Conservation (phyloP, 2,797 vertebrate genomes). For the Lemur catta region DNA sequence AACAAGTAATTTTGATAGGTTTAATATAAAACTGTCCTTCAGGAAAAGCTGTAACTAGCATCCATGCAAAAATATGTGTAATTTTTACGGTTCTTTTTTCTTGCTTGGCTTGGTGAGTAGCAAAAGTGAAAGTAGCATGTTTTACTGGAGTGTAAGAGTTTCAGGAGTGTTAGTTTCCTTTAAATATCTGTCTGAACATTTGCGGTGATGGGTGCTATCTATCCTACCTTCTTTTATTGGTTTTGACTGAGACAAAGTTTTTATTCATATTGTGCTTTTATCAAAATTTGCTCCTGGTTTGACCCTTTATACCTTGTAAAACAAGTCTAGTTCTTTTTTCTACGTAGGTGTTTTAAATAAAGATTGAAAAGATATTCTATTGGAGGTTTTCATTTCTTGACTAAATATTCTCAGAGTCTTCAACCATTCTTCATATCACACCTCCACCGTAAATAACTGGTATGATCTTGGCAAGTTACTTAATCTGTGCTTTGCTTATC, state of each 20-base stretch:
- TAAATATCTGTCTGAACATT: background rate
- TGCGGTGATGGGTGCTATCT: background rate
- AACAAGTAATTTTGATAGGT: background rate
- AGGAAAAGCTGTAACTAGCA: background rate
- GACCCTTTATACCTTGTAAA: background rate
- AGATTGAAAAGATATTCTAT: background rate
- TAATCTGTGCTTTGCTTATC: background rate
- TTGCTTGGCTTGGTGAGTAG: background rate
- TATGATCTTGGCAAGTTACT: background rate
- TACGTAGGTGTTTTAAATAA: background rate
- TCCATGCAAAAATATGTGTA: background rate
- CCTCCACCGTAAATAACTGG: background rate
- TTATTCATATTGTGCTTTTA: background rate
- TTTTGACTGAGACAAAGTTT: background rate
- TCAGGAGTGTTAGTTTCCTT: background rate
- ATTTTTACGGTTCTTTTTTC: background rate
- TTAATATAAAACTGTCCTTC: background rate
- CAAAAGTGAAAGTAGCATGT: background rate
- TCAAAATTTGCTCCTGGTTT: conserved; percentile 5
- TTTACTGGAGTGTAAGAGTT: conserved; percentile 1
- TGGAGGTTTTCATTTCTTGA: conserved; percentile 4
- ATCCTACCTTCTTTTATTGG: background rate
- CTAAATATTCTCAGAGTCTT: background rate
- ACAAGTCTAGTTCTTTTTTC: background rate
- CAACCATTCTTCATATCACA: background rate